These are phyloP conservation scores for Aromia moschata DNA, from an alignment of 2,888 invertebrate genomes.

Conservation along the genomic window DNA sequence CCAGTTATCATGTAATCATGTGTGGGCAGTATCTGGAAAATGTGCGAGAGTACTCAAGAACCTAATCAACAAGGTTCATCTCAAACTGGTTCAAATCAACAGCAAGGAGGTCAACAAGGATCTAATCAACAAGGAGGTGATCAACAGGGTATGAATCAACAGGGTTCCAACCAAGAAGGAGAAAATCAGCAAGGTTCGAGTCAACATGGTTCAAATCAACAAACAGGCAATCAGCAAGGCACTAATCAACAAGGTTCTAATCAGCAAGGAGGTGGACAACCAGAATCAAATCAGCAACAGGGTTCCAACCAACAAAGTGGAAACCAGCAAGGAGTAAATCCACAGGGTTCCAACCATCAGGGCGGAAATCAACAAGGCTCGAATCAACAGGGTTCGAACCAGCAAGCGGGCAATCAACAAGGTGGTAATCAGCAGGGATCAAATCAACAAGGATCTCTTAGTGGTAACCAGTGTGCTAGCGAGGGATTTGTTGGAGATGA, in stretches of 20 bases:
- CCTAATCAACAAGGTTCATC: slow-evolving; percentile 3
- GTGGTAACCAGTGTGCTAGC: slow-evolving; percentile 62
- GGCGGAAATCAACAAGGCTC: slow-evolving; percentile 52
- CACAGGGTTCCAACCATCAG: slow-evolving; percentile 20
- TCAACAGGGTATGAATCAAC: slow-evolving; percentile 39
- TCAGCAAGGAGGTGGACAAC: slow-evolving; percentile 38
- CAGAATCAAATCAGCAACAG: slow-evolving; percentile 26
- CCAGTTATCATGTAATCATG: slow-evolving; percentile 76
- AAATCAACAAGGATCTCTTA: slow-evolving; percentile 45
- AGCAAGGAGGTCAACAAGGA: slow-evolving; percentile 24
- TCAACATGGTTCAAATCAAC: slow-evolving; percentile 20
- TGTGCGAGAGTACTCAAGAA: slow-evolving; percentile 39
- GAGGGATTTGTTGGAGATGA: slow-evolving; percentile 78
- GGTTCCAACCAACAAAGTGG: slow-evolving; percentile 19
- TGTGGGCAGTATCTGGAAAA: slow-evolving; percentile 65
- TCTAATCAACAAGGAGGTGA: slow-evolving; percentile 26
- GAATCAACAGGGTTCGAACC: slow-evolving; percentile 24
- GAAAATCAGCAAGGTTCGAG: slow-evolving; percentile 39
- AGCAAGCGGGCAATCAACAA: slow-evolving; percentile 29
- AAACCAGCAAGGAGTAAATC: slow-evolving; percentile 30
- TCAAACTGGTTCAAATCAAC: slow-evolving; percentile 26
- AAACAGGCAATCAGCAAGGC: slow-evolving; percentile 31
- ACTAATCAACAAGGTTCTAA: slow-evolving; percentile 34
- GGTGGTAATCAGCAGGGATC: slow-evolving; percentile 29
- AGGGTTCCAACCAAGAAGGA: slow-evolving; percentile 25